A percentile compares a stretch with the other conserved stretches of the same genome.
Evolutionary conservation across 2,113 vertebrate genomes (phyloP).

Genomic region (Pelecanus crispus): DNA sequence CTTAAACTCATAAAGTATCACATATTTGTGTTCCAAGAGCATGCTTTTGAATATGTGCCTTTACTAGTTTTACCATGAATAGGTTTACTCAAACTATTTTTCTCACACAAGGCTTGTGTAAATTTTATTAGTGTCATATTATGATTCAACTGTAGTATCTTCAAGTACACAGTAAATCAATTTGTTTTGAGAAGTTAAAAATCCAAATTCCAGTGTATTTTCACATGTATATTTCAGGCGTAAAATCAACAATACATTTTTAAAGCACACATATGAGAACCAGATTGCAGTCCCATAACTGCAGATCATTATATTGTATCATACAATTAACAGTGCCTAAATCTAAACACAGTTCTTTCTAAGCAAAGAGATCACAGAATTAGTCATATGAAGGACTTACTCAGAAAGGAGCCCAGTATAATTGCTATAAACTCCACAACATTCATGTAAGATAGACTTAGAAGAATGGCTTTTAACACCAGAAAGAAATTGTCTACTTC

Average conservation of each 20-base stretch:
- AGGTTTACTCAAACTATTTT: not conserved
- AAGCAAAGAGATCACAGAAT: not conserved
- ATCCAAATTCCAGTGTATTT: not conserved
- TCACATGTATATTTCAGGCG: not conserved
- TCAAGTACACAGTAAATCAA: not conserved
- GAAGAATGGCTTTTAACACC: not conserved
- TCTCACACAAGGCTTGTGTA: not conserved
- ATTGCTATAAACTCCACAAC: not conserved
- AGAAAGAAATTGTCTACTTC: not conserved
- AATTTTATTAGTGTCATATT: not conserved
- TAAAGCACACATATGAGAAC: not conserved
- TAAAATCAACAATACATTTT: not conserved
- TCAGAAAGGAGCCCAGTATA: not conserved
- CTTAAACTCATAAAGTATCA: not conserved
- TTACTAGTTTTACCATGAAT: not conserved
- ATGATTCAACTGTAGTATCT: not conserved
- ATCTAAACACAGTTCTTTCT: not conserved
- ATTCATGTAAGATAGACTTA: not conserved
- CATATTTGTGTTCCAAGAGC: not conserved
- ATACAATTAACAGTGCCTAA: not conserved
- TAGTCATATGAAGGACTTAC: not conserved
- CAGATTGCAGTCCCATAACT: not conserved
- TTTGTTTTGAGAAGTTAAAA: not conserved
- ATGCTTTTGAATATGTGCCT: not conserved
- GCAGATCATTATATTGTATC: not conserved